Conservation (phyloP, 2,113 vertebrate genomes). For the Eupsittula cactorum region DNA sequence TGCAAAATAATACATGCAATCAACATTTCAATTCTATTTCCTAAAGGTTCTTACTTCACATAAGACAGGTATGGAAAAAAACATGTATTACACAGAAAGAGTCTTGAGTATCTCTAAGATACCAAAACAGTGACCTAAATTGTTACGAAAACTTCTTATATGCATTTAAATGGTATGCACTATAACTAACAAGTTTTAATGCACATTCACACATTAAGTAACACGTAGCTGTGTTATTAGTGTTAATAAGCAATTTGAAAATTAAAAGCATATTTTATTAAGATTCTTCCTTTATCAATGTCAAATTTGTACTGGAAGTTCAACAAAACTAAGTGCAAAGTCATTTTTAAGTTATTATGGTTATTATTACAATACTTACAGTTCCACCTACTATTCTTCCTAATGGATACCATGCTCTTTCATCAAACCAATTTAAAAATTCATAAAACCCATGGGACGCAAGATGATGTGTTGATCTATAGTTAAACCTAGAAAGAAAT, state of each 20-base stretch:
- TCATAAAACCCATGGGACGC: slow-evolving; percentile 98
- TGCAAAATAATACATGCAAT: neutral
- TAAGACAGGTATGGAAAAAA: neutral
- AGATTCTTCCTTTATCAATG: neutral
- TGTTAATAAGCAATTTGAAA: neutral
- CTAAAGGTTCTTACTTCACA: neutral
- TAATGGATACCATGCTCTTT: slow-evolving; percentile 98
- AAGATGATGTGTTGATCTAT: slow-evolving; percentile 99
- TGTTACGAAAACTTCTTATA: neutral
- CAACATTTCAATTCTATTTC: neutral
- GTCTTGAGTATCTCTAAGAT: neutral
- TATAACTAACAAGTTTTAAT: neutral
- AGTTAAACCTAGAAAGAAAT: slow-evolving; percentile 92
- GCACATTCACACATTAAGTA: neutral
- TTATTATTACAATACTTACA: slow-evolving; percentile 80
- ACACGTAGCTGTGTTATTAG: neutral
- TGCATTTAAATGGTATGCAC: neutral
- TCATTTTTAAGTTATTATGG: neutral
- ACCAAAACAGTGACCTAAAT: neutral
- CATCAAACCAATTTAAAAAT: slow-evolving; percentile 99
- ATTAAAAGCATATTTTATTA: neutral
- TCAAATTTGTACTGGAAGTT: neutral
- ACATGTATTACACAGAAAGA: neutral
- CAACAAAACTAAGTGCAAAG: neutral
- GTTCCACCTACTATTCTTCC: slow-evolving; percentile 99